Evolutionary conservation across 2,113 vertebrate genomes (phyloP).

Genomic region (Chionodraco myersi): DNA sequence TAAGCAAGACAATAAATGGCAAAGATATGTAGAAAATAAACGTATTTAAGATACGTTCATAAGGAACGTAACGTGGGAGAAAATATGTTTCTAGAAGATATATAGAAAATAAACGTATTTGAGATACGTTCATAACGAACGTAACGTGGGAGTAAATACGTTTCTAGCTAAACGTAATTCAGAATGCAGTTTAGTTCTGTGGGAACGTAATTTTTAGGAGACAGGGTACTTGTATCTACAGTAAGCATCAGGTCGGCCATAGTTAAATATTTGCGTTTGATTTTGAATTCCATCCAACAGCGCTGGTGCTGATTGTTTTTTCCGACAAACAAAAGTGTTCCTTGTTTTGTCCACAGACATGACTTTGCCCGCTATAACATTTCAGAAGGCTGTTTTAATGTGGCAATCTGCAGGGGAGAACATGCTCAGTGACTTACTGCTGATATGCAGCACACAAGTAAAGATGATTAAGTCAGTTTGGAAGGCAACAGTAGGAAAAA

Average conservation of each 20-base stretch:
- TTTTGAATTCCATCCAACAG: conserved; percentile 9
- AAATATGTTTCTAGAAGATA: too few relatives aligned
- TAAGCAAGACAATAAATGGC: too few relatives aligned
- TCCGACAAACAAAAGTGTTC: neutral
- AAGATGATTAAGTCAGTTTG: conserved; percentile 79
- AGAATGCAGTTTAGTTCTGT: too few relatives aligned
- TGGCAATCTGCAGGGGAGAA: conserved; percentile 51
- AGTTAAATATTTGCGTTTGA: conserved; percentile 34
- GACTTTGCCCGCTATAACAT: conserved; percentile 6
- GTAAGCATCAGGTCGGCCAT: conserved; percentile 26
- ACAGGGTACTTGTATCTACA: neutral
- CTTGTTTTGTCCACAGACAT: conserved; percentile 27
- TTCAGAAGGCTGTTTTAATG: conserved; percentile 58
- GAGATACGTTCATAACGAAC: too few relatives aligned
- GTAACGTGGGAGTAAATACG: too few relatives aligned
- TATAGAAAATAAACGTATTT: too few relatives aligned
- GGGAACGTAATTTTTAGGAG: too few relatives aligned
- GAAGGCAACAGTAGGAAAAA: conserved; percentile 49
- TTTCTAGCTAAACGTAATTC: too few relatives aligned
- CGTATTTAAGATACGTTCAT: too few relatives aligned
- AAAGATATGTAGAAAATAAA: too few relatives aligned
- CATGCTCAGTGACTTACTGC: conserved; percentile 69
- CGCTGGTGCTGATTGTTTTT: neutral
- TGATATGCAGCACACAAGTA: conserved; percentile 60
- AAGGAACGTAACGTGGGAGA: too few relatives aligned